phyloP scores from a whole-genome alignment of 2,888 invertebrate species.

The Drosophila testacea region DNA sequence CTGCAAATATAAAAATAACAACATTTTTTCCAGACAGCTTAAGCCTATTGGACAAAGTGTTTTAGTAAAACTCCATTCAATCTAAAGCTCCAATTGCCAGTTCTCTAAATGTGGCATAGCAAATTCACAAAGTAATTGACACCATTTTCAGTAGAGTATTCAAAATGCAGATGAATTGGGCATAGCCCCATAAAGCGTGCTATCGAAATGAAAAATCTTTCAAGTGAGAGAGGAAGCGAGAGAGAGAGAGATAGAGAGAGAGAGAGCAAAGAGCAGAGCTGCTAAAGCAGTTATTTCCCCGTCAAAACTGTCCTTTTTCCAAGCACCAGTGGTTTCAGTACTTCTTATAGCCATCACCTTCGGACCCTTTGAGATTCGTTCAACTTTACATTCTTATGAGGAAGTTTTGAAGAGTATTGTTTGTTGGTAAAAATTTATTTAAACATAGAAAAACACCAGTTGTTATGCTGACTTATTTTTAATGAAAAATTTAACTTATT shows the following conservation, averaged over 20 bases:
- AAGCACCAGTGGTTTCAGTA: too few species aligned
- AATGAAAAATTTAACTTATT: too few species aligned
- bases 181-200: constrained; percentile 42
- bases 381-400: too few species aligned
- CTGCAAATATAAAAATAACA: not conserved
- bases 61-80: not conserved
- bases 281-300: too few species aligned
- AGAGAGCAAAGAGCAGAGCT: constrained; percentile 6
- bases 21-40: not conserved
- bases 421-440: too few species aligned
- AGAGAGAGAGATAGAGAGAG: not conserved
- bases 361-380: too few species aligned
- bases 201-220: constrained; percentile 26
- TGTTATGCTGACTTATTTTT: too few species aligned
- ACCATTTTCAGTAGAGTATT: constrained; percentile 10
- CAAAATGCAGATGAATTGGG: constrained; percentile 4
- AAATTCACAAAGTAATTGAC: constrained; percentile 37
- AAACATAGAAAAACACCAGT: too few species aligned
- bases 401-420: too few species aligned
- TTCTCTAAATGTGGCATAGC: constrained; percentile 19
- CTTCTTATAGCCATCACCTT: too few species aligned
- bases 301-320: too few species aligned
- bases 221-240: not conserved
- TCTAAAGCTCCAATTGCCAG: not conserved
- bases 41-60: constrained; percentile 10